phyloP scores from a whole-genome alignment of 2,113 vertebrate species.

The Hippolais icterina region DNA sequence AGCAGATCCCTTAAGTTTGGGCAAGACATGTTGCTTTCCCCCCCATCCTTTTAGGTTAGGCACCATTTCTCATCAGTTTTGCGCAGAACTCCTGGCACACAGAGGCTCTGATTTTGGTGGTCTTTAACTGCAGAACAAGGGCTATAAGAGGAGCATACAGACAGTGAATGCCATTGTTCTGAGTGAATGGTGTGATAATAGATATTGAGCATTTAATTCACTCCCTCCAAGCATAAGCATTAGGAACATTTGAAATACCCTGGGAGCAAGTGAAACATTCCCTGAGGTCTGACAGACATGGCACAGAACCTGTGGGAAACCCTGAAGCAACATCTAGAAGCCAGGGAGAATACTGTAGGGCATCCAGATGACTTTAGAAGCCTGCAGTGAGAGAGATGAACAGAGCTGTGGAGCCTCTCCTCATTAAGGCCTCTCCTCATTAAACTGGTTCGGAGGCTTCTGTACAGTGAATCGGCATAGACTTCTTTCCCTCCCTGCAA shows the following conservation, averaged over 20 bases:
- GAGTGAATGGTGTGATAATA: not conserved
- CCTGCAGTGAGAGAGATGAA: not conserved
- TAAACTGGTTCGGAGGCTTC: not conserved
- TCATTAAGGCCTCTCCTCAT: not conserved
- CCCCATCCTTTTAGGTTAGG: not conserved
- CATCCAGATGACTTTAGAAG: not conserved
- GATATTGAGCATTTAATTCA: not conserved
- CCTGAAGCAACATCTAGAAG: not conserved
- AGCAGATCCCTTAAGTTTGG: not conserved
- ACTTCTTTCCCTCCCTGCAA: not conserved
- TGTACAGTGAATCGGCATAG: not conserved
- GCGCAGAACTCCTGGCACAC: not conserved
- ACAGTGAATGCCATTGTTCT: not conserved
- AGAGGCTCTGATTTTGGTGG: not conserved
- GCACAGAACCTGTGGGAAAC: not conserved
- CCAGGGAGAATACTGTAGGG: not conserved
- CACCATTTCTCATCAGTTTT: not conserved
- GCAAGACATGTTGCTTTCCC: not conserved
- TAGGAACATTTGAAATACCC: not conserved
- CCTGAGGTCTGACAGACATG: not conserved
- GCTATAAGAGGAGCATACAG: not conserved
- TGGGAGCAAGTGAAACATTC: not conserved
- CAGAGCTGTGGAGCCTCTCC: not conserved
- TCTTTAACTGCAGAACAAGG: not conserved
- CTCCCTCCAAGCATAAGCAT: not conserved